Base-by-base conservation (phyloP, 2,113 vertebrate genomes). In the Nyctereutes procyonoides region DNA sequence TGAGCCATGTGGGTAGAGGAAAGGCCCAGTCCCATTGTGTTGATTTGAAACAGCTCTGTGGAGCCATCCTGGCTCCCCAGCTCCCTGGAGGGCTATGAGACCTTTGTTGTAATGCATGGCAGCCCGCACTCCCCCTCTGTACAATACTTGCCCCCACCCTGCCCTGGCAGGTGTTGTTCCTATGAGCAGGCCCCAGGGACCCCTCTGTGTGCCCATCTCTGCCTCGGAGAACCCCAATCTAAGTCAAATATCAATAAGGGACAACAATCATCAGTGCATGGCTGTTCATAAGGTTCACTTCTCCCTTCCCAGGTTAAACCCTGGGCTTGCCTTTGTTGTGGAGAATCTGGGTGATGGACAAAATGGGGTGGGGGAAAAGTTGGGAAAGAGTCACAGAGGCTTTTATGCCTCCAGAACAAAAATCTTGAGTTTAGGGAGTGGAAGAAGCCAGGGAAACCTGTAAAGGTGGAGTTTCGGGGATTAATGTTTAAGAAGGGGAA, bases 101-200 rank as follows among this genome's bases (percentile, higher is more conserved):
- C 48, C 82, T 83, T 69, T 43, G 19, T 4, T n/a, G 32, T 16
- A 60, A 14, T 16, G 1, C 9, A 5, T 19, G 1, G 2, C 32
- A 48, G 48, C 14, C 15, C 43, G 9, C 0, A 0, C 28, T 51
- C 65, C 71, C n/a, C 30, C 10, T 20, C n/a, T 4, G 14, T 55
- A 53, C 38, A 28, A 30, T 16, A 20, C 9, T 20, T 9, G 22
- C 20, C 32, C 67, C 16, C 43, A 43, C 43, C 38, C 43, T 28
- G 43, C 26, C 24, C 30, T 3, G 3, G 35, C 13, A 28, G 73
- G 19, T 88, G 67, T 28, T 12, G 7, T 56, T 67, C 58, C 67
- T 48, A 4, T 0, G 0, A n/a, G 65, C 13, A 4, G 5, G 9
- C 8, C 38, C 58, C 26, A 53, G 0, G 3, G 58, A 38, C 16